These are phyloP conservation scores for Thomomys bottae DNA, from an alignment of 2,113 vertebrate genomes.

Conservation along the genomic window DNA sequence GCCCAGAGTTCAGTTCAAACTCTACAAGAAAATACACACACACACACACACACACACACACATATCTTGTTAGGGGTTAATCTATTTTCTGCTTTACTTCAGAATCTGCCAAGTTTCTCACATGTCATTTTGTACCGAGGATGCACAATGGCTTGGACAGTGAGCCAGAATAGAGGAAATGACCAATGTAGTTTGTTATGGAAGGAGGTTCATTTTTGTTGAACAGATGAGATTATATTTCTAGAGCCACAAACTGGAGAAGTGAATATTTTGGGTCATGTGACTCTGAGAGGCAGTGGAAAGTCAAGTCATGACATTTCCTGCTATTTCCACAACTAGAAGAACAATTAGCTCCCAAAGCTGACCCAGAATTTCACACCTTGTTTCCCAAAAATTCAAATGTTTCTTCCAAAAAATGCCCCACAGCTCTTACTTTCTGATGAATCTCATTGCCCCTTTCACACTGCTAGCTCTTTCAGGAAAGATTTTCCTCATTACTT, in stretches of 20 bases:
- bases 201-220: too few species aligned
- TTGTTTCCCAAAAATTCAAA: neutral
- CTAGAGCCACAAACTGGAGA: neutral
- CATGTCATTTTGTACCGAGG: neutral
- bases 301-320: neutral
- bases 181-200: neutral
- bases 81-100: neutral
- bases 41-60: too few species aligned
- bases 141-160: neutral
- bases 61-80: neutral
- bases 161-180: neutral
- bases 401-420: neutral
- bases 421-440: neutral
- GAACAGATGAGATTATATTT: neutral
- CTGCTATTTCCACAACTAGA: neutral
- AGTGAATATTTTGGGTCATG: neutral
- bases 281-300: neutral
- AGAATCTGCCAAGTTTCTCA: neutral
- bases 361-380: accelerated
- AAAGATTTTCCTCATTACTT: too few species aligned
- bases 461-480: too few species aligned
- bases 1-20: too few species aligned
- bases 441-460: too few species aligned
- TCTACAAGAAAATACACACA: too few species aligned
- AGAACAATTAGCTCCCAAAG: neutral